Evolutionary conservation across 1,140 invertebrate genomes (phyloP).

Genomic region (Caenorhabditis latens): DNA sequence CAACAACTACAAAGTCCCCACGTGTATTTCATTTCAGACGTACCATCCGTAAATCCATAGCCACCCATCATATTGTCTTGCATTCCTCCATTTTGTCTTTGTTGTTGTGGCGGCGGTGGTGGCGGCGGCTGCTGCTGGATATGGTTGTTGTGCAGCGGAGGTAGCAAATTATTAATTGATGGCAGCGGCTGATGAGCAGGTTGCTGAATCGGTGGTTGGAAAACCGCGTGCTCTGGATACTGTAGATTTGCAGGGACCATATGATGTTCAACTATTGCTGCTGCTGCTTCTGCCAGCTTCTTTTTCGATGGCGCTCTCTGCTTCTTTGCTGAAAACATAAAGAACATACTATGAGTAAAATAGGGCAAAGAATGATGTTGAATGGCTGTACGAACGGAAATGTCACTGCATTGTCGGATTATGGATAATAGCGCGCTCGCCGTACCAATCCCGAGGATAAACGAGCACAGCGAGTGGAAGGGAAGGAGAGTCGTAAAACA

Average conservation of each 20-base stretch:
- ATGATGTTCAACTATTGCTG: background rate
- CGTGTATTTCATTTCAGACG: background rate
- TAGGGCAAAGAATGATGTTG: background rate
- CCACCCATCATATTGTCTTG: background rate
- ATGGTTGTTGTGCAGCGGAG: background rate
- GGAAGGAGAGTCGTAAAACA: conserved; percentile 13
- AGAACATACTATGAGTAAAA: background rate
- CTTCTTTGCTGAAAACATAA: background rate
- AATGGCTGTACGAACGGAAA: background rate
- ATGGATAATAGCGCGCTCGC: background rate
- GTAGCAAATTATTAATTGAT: background rate
- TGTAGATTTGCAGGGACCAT: background rate
- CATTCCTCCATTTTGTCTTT: too few species aligned
- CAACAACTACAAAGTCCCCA: too few species aligned
- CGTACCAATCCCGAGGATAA: background rate
- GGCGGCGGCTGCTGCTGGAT: background rate
- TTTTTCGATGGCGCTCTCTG: background rate
- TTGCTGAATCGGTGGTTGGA: background rate
- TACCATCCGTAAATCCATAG: background rate
- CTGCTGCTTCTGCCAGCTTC: background rate
- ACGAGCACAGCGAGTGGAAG: background rate
- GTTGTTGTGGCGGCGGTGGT: too few species aligned
- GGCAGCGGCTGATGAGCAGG: background rate
- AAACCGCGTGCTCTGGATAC: background rate
- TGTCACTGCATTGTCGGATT: background rate